Conservation (phyloP, 2,888 invertebrate species). For the Amphipyra berbera region DNA sequence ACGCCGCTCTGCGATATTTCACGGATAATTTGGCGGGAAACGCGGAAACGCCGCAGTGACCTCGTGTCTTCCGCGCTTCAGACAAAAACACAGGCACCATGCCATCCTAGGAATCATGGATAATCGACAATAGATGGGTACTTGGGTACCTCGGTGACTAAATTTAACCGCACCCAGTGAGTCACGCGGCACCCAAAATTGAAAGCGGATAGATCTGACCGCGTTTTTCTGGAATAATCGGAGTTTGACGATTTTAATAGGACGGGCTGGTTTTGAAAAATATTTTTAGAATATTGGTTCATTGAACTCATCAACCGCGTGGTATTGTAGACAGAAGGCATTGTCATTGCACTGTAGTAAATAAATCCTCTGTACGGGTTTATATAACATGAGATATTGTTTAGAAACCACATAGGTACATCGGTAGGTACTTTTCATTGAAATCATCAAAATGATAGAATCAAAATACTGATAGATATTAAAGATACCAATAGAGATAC, state of each 20-base stretch:
- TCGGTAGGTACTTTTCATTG: no score
- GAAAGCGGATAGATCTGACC: not conserved
- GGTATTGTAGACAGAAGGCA: no score
- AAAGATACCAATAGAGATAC: no score
- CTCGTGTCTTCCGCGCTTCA: constrained; percentile 73
- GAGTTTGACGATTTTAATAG: no score
- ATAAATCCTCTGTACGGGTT: no score
- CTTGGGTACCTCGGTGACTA: constrained; percentile 42
- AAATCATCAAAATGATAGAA: no score
- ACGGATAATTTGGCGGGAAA: constrained; percentile 70
- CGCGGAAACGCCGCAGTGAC: constrained; percentile 68
- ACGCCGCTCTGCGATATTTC: constrained; percentile 64
- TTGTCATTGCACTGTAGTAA: no score
- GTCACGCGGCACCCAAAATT: constrained; percentile 16
- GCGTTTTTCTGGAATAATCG: constrained; percentile 2
- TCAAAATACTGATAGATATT: no score
- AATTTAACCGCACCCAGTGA: constrained; percentile 35
- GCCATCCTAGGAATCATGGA: constrained; percentile 61
- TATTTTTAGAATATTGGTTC: no score
- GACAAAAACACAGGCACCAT: constrained; percentile 65
- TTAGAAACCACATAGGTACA: no score
- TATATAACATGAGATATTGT: no score
- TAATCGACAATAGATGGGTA: constrained; percentile 57
- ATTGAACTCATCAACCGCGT: no score
- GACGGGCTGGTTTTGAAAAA: not conserved